Base-by-base conservation (phyloP, 2,113 vertebrate species). In the Galbula dea region DNA sequence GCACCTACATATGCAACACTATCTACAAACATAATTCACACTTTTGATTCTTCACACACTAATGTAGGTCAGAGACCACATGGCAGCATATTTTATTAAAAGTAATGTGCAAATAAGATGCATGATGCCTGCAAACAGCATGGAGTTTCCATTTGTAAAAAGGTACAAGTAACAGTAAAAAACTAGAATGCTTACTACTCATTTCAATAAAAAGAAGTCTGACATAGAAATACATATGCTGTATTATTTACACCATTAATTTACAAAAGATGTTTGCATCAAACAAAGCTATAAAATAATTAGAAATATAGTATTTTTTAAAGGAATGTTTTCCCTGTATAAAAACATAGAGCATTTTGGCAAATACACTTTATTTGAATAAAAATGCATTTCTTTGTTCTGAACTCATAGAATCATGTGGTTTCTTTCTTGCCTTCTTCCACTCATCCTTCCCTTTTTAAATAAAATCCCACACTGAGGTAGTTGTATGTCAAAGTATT, bases 181-280 rank as follows among this genome's bases (percentile, higher is more conserved):
- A 89, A 96, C 97, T 93, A 95, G 89, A 97, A 97, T 88, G 88
- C 58, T 96, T 95, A 96, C 92, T 96, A 96, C 49, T 96, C 59
- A 95, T 94, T 97, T 97, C 96, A 96, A 95, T 97, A 98, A 97
- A 98, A 97, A 92, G 86, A 97, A 97, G 95, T 97, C 93, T 97
- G 93, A 95, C 93, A 97, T 95, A 98, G 97, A 98, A 97, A 97
- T 97, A 98, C 90, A 97, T 97, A 98, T 2, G 3, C 29, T 80
- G 93, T 97, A 96, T 96, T 98, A 98, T 98, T 98, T 98, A 98
- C 98, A 98, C 86, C 97, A 97, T 99, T 98, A 97, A 98, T 98
- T 99, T 99, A 99, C 98, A 98, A 98, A 97, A 98, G 88, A 94
- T 94, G 96, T 95, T 91, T 97, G 90, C 86, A 97, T 96, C 92